Evolutionary conservation across 2,888 invertebrate genomes (phyloP).

Genomic region (Drosophila picticornis): DNA sequence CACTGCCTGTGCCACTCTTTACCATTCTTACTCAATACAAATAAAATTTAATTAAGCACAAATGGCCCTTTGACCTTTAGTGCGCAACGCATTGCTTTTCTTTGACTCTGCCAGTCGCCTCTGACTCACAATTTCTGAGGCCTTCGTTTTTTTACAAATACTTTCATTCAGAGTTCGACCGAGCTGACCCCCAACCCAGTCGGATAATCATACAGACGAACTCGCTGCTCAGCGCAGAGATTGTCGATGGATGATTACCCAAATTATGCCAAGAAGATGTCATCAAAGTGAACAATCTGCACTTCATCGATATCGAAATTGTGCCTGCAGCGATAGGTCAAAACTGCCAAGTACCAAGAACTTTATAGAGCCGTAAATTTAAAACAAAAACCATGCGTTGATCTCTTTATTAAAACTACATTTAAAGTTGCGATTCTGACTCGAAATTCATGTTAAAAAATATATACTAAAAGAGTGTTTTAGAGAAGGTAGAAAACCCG

Average conservation of each 20-base stretch:
- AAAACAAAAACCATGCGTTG: too few relatives aligned
- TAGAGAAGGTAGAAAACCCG: fast-evolving
- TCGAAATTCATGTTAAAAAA: background rate
- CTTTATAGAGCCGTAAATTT: too few relatives aligned
- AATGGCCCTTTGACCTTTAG: conserved; percentile 56
- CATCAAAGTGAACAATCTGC: background rate
- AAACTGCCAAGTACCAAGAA: background rate
- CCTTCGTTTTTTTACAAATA: background rate
- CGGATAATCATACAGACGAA: background rate
- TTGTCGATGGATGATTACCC: background rate
- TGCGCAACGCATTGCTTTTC: conserved; percentile 22
- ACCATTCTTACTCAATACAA: conserved; percentile 32
- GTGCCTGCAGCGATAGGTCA: background rate
- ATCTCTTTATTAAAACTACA: background rate
- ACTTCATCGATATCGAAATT: background rate
- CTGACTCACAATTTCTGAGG: background rate
- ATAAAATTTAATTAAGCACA: conserved; percentile 66
- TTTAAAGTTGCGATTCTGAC: background rate
- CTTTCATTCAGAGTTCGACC: background rate
- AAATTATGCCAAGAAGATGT: too few relatives aligned
- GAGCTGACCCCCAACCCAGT: background rate
- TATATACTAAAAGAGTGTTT: background rate
- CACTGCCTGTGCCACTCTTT: conserved; percentile 1
- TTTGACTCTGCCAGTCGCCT: background rate
- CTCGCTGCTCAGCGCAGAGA: too few relatives aligned